A percentile compares a stretch with the other conserved stretches of the same genome.
Evolutionary conservation across 2,888 invertebrate species (phyloP).

Genomic region (Dasysyrphus tricinctus): DNA sequence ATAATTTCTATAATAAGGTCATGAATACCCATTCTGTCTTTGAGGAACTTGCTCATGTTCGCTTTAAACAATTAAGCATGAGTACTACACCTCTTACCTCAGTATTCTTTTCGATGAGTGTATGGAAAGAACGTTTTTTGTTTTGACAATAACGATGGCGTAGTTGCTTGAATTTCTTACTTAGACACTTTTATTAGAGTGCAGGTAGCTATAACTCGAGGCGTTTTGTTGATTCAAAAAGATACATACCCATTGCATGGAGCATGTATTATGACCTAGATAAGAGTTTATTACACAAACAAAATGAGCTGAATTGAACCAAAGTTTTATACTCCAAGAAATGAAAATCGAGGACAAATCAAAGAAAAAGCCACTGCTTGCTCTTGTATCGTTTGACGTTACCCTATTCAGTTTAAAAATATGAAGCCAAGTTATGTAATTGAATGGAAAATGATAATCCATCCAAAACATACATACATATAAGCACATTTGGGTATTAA

Average conservation of each 20-base stretch:
- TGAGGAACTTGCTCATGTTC: not conserved
- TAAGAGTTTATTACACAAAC: conserved; percentile 45
- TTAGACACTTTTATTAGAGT: conserved; percentile 10
- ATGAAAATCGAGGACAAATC: conserved; percentile 59
- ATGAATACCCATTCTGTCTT: conserved; percentile 17
- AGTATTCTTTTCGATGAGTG: not conserved
- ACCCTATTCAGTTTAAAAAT: conserved; percentile 25
- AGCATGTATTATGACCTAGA: conserved; percentile 60
- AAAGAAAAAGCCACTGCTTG: conserved; percentile 13
- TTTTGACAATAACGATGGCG: conserved; percentile 45
- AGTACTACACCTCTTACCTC: not conserved
- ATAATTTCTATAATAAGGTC: conserved; percentile 55
- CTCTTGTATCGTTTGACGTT: conserved; percentile 29
- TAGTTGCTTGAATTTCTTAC: conserved; percentile 26
- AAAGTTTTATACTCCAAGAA: conserved; percentile 27
- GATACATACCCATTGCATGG: conserved; percentile 33
- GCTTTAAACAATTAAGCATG: conserved; percentile 7
- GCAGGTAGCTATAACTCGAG: not conserved
- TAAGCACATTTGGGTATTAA: not conserved
- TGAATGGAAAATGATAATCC: not conserved
- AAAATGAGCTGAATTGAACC: not conserved
- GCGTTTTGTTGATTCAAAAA: not conserved
- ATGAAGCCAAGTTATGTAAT: conserved; percentile 8
- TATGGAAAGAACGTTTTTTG: conserved; percentile 41
- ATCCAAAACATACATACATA: not conserved